Evolutionary conservation across 1,140 invertebrate species (phyloP).

Genomic region (Drosophila bocki): DNA sequence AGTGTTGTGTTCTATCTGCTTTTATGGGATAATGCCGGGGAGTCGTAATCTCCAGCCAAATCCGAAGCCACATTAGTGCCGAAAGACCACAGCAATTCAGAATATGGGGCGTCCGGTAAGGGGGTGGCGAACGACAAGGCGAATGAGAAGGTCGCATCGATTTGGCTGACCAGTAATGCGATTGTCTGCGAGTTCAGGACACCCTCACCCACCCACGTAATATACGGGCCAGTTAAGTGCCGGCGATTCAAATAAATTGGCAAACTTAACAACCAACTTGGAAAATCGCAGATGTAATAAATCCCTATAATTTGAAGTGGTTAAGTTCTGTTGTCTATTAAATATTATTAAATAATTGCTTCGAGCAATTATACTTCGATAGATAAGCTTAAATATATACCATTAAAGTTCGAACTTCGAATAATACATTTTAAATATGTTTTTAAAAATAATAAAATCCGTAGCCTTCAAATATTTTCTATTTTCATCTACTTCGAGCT

Average conservation of each 20-base stretch:
- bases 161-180: slow-evolving; percentile 50
- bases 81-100: slow-evolving; percentile 24
- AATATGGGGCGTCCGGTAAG: neutral
- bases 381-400: neutral
- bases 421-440: neutral
- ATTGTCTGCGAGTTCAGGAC: slow-evolving; percentile 20
- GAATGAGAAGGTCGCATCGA: slow-evolving; percentile 30
- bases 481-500: neutral
- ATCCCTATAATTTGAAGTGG: slow-evolving; percentile 1
- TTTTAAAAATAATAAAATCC: neutral
- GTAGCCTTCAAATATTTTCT: too few relatives aligned
- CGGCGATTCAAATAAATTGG: slow-evolving; percentile 36
- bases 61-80: slow-evolving; percentile 72
- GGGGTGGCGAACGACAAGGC: neutral
- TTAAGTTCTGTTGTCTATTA: neutral
- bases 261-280: slow-evolving; percentile 17
- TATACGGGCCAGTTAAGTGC: slow-evolving; percentile 22
- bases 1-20: slow-evolving; percentile 43
- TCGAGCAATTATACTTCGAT: neutral
- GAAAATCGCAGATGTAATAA: slow-evolving; percentile 12
- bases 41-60: slow-evolving; percentile 38
- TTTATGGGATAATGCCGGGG: slow-evolving; percentile 46
- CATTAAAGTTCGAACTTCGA: neutral
- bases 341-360: neutral
- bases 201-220: slow-evolving; percentile 14